Percentiles rank a stretch among this genome's conserved stretches.
Evolutionary conservation across 92 coral and sea anemone species (phyloP).

Genomic region (Blastomussa wellsi): DNA sequence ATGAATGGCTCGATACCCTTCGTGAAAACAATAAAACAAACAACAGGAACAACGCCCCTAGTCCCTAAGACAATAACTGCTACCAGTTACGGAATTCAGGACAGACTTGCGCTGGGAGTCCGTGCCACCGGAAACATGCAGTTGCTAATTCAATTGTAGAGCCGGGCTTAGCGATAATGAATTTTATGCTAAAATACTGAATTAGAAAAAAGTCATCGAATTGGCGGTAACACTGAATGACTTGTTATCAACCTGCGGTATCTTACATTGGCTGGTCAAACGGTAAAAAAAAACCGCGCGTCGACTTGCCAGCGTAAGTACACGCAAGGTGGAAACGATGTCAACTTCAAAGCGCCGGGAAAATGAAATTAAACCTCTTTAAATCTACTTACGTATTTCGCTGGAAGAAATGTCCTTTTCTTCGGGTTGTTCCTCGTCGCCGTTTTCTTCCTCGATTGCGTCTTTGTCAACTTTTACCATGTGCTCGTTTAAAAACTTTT

Average conservation of each 20-base stretch:
- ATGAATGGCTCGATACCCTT: too few relatives aligned
- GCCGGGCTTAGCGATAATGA: neutral
- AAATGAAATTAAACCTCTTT: neutral
- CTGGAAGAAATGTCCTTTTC: slow-evolving; percentile 80
- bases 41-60: too few relatives aligned
- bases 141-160: neutral
- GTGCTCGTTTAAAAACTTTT: slow-evolving; percentile 89
- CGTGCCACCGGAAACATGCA: neutral
- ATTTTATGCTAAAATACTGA: neutral
- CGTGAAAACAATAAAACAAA: too few relatives aligned
- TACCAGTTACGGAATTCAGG: neutral
- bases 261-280: neutral
- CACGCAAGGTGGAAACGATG: too few relatives aligned
- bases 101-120: neutral
- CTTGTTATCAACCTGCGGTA: neutral
- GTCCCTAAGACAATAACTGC: too few relatives aligned
- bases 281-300: neutral
- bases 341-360: neutral
- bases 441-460: slow-evolving; percentile 73
- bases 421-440: slow-evolving; percentile 65
- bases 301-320: too few relatives aligned
- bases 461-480: slow-evolving; percentile 86
- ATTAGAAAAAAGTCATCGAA: neutral
- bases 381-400: slow-evolving; percentile 73
- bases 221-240: neutral